Evolutionary conservation across 2,888 invertebrate genomes (phyloP).

Genomic region (Megalurothrips usitatus): DNA sequence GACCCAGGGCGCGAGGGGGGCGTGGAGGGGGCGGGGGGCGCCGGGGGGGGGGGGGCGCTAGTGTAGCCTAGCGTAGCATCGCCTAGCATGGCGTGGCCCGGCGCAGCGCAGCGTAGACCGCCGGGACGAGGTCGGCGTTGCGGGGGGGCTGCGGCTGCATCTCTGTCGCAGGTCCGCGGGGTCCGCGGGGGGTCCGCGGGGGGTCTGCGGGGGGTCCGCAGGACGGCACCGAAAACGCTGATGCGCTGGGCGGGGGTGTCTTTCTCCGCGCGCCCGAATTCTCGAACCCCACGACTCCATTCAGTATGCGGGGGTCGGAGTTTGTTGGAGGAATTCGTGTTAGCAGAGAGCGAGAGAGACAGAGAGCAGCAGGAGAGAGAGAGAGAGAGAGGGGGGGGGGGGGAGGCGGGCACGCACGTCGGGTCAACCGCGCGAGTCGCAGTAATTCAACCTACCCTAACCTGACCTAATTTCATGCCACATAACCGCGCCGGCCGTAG

Average conservation of each 20-base stretch:
- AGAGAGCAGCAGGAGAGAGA: not conserved
- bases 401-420: not conserved
- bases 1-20: not conserved
- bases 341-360: not conserved
- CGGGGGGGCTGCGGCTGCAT: not conserved
- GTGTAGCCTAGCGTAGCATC: not conserved
- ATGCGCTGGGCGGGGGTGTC: too few relatives aligned
- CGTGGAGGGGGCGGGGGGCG: not conserved
- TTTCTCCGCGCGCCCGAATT: too few relatives aligned
- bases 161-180: not conserved
- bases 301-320: too few relatives aligned
- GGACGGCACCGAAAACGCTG: too few relatives aligned
- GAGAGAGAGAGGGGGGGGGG: not conserved
- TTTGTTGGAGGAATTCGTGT: too few relatives aligned
- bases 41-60: not conserved
- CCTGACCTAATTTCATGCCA: slow-evolving; percentile 12
- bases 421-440: not conserved
- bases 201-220: too few relatives aligned
- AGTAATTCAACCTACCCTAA: slow-evolving; percentile 6
- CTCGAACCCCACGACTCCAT: too few relatives aligned
- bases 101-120: not conserved
- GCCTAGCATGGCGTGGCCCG: not conserved
- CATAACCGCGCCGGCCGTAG: not conserved
- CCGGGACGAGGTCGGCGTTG: not conserved
- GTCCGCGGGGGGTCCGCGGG: not conserved